A percentile compares a stretch with the other conserved stretches of the same genome.
Conservation (phyloP, 2,113 vertebrate species). For the Laticauda laticaudata region DNA sequence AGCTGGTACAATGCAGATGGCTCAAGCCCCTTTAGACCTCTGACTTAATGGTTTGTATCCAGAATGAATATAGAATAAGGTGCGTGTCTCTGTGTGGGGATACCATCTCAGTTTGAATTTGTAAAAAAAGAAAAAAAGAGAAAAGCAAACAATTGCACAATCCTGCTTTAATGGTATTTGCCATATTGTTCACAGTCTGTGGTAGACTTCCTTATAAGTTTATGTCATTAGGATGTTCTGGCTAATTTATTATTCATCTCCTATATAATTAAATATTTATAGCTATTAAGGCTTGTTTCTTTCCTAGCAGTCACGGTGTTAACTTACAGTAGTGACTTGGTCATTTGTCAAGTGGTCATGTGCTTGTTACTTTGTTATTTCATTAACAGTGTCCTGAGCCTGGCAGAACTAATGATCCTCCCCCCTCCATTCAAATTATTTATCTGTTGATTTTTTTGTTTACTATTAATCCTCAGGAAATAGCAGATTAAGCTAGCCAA, state of each 20-base stretch:
- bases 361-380: conserved; percentile 25
- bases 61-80: conserved; percentile 11
- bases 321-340: conserved; percentile 32
- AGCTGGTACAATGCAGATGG: conserved; percentile 1
- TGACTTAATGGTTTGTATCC: not conserved
- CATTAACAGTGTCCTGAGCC: conserved; percentile 20
- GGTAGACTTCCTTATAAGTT: conserved; percentile 59
- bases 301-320: conserved; percentile 50
- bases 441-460: conserved; percentile 47
- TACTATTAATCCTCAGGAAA: not conserved
- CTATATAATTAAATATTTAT: conserved; percentile 53
- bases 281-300: conserved; percentile 50
- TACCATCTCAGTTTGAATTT: conserved; percentile 35
- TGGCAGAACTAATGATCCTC: not conserved
- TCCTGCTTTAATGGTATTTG: conserved; percentile 45
- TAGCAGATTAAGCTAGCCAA: not conserved
- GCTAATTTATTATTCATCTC: conserved; percentile 64
- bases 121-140: not conserved
- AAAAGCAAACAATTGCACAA: not conserved
- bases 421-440: conserved; percentile 26
- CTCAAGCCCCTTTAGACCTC: conserved; percentile 11
- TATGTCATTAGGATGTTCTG: conserved; percentile 58
- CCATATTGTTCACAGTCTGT: conserved; percentile 67
- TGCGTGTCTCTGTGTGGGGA: not conserved
- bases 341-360: conserved; percentile 51